phyloP scores from a whole-genome alignment of 92 coral and sea anemone species.

The Phenganax subtilis region DNA sequence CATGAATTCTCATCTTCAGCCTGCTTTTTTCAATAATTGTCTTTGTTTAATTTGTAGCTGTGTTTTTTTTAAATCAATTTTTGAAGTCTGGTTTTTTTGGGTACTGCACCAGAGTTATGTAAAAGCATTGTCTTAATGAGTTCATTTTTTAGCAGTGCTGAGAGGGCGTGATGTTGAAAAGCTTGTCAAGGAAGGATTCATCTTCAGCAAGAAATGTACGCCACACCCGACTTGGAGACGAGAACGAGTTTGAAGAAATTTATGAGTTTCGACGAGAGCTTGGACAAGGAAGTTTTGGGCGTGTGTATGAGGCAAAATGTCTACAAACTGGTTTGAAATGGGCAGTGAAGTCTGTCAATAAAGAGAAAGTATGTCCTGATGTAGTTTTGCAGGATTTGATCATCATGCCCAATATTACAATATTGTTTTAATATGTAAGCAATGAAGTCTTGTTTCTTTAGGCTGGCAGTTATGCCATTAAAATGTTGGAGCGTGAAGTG shows the following conservation, averaged over 20 bases:
- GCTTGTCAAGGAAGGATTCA: constrained; percentile 32
- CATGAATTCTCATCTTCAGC: neutral
- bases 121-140: neutral
- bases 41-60: too few relatives aligned
- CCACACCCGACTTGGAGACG: constrained; percentile 91
- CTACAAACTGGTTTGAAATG: constrained; percentile 67
- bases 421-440: too few relatives aligned
- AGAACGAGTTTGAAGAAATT: constrained; percentile 80
- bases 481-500: constrained; percentile 87
- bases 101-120: too few relatives aligned
- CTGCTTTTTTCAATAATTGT: neutral
- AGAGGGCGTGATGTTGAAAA: constrained; percentile 26
- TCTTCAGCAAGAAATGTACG: constrained; percentile 58
- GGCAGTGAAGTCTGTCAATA: constrained; percentile 96
- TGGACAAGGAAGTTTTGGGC: constrained; percentile 98
- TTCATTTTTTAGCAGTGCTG: neutral
- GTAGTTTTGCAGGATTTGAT: too few relatives aligned
- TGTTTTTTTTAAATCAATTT: too few relatives aligned
- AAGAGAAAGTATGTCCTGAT: constrained; percentile 68
- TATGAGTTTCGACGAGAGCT: constrained; percentile 86
- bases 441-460: constrained; percentile 12
- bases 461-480: constrained; percentile 98
- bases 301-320: constrained; percentile 81
- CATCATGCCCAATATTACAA: too few relatives aligned
- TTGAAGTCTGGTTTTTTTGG: too few relatives aligned